phyloP scores from a whole-genome alignment of 2,888 invertebrate species.

The Ceratothoa steindachneri region DNA sequence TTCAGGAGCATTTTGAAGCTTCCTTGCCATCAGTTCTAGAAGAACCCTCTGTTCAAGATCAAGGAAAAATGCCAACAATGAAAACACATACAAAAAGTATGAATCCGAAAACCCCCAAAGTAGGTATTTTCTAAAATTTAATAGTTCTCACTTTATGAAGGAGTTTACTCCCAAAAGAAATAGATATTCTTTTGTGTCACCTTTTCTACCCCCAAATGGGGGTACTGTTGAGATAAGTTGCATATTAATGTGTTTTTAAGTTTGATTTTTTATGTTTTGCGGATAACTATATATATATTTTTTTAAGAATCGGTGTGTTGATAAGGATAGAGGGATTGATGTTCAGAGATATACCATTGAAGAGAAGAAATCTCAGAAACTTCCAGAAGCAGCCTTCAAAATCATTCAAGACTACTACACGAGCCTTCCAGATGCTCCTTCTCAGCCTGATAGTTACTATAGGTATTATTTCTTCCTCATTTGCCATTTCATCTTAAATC shows the following conservation, averaged over 20 bases:
- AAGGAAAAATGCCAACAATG: constrained; percentile 33
- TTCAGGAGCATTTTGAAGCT: constrained; percentile 47
- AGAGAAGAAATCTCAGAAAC: constrained; percentile 53
- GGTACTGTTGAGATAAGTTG: no score
- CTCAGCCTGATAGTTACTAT: constrained; percentile 82
- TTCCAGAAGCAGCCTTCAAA: constrained; percentile 68
- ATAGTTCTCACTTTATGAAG: no score
- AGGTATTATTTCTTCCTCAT: constrained; percentile 50
- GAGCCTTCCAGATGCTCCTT: constrained; percentile 73
- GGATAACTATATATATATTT: constrained; percentile 7
- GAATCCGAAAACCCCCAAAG: constrained; percentile 28
- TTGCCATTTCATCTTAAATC: neutral
- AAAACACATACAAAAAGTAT: constrained; percentile 12
- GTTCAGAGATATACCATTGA: constrained; percentile 42
- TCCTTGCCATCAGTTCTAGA: constrained; percentile 42
- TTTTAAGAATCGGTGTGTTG: constrained; percentile 27
- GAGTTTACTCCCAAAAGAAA: no score
- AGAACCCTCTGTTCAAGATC: constrained; percentile 40
- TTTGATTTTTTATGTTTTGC: no score
- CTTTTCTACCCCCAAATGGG: no score
- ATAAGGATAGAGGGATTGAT: constrained; percentile 36
- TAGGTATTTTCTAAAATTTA: neutral
- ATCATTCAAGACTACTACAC: constrained; percentile 67
- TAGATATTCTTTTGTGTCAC: no score
- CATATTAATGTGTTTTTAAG: no score